Base-by-base conservation (phyloP, 2,888 invertebrate species). In the Monochamus alternatus region DNA sequence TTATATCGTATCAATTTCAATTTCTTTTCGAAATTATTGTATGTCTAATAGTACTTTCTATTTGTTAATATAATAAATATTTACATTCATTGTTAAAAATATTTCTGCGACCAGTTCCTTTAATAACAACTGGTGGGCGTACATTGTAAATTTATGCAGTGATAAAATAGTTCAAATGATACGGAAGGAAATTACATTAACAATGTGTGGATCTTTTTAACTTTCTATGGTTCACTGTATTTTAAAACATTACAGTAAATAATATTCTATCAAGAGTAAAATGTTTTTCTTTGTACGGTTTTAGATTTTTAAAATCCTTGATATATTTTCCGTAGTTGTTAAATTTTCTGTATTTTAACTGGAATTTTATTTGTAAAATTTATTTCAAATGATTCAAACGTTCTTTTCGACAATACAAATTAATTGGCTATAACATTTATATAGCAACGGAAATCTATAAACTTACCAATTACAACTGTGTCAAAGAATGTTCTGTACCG, bases 341-440 rank as follows among this genome's bases (percentile, higher is more conserved):
- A 62, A n/a, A 32, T 12, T 62, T 62, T 32, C 38, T 31, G 30
- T 10, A 30, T 64, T 64, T 59, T 14, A 14, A 14, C 31, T 43
- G 8, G 22, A 47, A 43, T 64, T 64, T 64, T 64, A 66, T 52
- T 30, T 52, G 32, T n/a, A 66, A 52, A 60, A 66, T 47, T 30
- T 66, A 64, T 64, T 32, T 52, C 30, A 66, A n/a, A 66, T 51
- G 31, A n/a, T 47, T 51, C 44, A 5, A 51, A n/a, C 65, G 32
- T 55, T 32, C 32, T 44, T 43, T 14, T 9, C 32, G 9, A 58
- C 67, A 63, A 44, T 22, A 44, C 55, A 52, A 58, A 32, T 67
- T 67, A 67, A 67, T 67, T 52, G 67, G 67, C 67, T 67, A 67
- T 67, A 67, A 67, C 67, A 32, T 58, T 43, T 55, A 67, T 67